These are phyloP conservation scores for Cyclargus thomasi DNA, from an alignment of 1,140 invertebrate species.

Conservation along the genomic window DNA sequence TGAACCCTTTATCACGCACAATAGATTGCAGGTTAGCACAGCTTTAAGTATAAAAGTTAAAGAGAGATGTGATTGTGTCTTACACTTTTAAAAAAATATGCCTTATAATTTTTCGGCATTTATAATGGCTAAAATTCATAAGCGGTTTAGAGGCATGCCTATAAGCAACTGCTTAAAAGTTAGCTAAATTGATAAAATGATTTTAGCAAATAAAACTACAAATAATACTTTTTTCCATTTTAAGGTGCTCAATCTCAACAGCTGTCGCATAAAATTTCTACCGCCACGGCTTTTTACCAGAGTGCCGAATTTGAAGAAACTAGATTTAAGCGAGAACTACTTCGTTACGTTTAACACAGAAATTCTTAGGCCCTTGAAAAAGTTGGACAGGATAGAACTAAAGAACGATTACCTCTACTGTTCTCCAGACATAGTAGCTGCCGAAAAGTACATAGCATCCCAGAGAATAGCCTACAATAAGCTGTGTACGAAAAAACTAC, in stretches of 20 bases:
- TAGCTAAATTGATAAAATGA: too few relatives aligned
- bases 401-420: conserved; percentile 68
- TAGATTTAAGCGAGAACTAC: conserved; percentile 74
- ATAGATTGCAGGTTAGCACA: conserved; percentile 49
- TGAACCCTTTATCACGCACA: conserved; percentile 64
- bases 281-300: conserved; percentile 59
- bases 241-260: conserved; percentile 73
- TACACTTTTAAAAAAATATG: too few relatives aligned
- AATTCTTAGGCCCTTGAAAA: conserved; percentile 56
- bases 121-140: too few relatives aligned
- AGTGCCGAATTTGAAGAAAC: conserved; percentile 66
- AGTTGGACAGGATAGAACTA: conserved; percentile 60
- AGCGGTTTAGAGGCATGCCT: too few relatives aligned
- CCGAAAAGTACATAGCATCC: conserved; percentile 56
- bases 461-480: conserved; percentile 50
- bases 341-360: conserved; percentile 58
- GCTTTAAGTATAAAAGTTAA: neutral
- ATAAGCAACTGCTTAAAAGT: too few relatives aligned
- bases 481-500: conserved; percentile 45
- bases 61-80: neutral
- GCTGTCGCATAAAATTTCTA: conserved; percentile 67
- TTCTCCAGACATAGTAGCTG: conserved; percentile 50
- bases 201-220: too few relatives aligned
- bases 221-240: neutral
- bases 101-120: too few relatives aligned